phyloP scores from a whole-genome alignment of 2,888 invertebrate species.

The Rhagonycha lutea region DNA sequence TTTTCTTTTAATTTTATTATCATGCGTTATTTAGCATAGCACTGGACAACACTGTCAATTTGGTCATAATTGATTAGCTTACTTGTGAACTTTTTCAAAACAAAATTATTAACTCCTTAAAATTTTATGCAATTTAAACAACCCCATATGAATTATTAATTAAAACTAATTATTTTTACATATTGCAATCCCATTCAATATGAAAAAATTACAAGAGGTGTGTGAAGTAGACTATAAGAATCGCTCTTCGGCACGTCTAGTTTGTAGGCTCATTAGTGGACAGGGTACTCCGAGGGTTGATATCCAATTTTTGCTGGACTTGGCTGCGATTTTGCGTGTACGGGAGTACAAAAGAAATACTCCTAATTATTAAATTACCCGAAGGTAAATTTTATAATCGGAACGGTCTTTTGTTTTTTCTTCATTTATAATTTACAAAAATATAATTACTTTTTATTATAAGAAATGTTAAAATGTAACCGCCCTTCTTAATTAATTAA shows the following conservation, averaged over 20 bases:
- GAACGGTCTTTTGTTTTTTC: slow-evolving; percentile 31
- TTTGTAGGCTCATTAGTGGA: slow-evolving; percentile 21
- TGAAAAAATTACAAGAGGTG: slow-evolving; percentile 11
- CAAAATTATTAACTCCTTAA: background rate
- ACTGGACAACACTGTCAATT: background rate
- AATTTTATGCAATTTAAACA: background rate
- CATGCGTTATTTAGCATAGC: too few species aligned
- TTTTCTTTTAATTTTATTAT: too few species aligned
- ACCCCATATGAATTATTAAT: slow-evolving; percentile 7
- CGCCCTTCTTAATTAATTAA: background rate
- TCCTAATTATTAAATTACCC: slow-evolving; percentile 23
- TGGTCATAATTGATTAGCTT: background rate
- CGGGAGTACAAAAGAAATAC: slow-evolving; percentile 38
- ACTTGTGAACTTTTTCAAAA: background rate
- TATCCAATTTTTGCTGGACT: slow-evolving; percentile 1
- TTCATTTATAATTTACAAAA: slow-evolving; percentile 4
- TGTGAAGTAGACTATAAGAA: slow-evolving; percentile 14
- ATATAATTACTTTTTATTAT: background rate
- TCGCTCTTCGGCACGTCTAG: slow-evolving; percentile 22
- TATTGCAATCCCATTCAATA: slow-evolving; percentile 21
- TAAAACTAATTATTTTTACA: slow-evolving; percentile 16
- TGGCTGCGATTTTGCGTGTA: slow-evolving; percentile 35
- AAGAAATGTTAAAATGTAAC: background rate
- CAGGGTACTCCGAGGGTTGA: slow-evolving; percentile 18
- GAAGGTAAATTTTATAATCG: slow-evolving; percentile 29